Evolutionary conservation across 1,140 invertebrate genomes (phyloP).

Genomic region (Achroia grisella): DNA sequence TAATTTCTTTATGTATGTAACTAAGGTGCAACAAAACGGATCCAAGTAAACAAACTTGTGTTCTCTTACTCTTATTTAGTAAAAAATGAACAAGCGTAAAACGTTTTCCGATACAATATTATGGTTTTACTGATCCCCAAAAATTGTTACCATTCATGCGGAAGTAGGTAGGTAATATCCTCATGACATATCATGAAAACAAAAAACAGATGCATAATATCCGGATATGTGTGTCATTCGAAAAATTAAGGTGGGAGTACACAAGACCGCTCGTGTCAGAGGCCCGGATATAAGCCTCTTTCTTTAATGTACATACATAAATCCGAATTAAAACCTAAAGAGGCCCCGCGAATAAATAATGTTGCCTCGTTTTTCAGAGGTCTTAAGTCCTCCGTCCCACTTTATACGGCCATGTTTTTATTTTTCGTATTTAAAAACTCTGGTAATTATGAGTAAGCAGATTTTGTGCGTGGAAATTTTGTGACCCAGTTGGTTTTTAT

Average conservation of each 20-base stretch:
- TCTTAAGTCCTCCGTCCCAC: constrained; percentile 51
- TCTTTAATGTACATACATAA: constrained; percentile 62
- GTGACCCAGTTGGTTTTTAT: constrained; percentile 7
- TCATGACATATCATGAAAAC: no score
- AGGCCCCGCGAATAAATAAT: constrained; percentile 58
- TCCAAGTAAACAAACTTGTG: no score
- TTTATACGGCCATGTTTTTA: constrained; percentile 49
- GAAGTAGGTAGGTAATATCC: no score
- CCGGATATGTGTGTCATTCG: not conserved
- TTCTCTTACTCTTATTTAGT: no score
- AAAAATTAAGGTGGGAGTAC: constrained; percentile 19
- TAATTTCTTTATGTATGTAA: no score
- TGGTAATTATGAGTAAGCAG: constrained; percentile 53
- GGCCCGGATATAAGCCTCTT: constrained; percentile 40
- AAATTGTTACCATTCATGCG: no score
- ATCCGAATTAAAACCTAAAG: constrained; percentile 62
- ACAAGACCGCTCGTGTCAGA: constrained; percentile 26
- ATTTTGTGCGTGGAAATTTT: constrained; percentile 25
- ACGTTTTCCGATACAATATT: no score
- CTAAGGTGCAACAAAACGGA: no score
- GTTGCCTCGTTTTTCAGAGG: constrained; percentile 57
- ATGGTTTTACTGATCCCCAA: no score
- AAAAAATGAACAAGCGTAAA: no score
- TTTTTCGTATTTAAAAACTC: constrained; percentile 54
- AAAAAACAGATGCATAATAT: no score